Percentiles rank a stretch among this genome's conserved stretches.
Evolutionary conservation across 2,797 vertebrate species (phyloP).

Genomic region (Eidolon dupreanum): DNA sequence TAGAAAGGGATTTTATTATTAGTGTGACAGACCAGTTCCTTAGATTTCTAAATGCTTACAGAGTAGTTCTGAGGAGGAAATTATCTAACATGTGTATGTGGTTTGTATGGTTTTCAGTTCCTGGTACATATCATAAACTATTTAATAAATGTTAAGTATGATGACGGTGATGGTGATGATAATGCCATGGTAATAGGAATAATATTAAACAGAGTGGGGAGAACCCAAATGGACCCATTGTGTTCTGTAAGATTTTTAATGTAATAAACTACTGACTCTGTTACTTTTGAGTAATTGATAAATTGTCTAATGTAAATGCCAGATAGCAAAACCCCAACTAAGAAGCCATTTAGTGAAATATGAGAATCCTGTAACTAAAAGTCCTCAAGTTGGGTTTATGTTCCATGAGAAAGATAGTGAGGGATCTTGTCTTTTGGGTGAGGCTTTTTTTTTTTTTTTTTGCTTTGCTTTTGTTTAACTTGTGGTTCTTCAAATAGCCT

Average conservation of each 20-base stretch:
- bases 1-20: not conserved
- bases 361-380: not conserved
- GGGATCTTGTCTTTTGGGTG: not conserved
- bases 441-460: not conserved
- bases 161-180: not conserved
- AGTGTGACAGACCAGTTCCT: not conserved
- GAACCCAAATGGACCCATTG: not conserved
- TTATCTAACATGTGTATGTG: not conserved
- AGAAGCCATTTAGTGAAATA: not conserved
- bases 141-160: not conserved
- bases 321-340: not conserved
- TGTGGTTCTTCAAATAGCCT: not conserved
- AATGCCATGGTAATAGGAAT: not conserved
- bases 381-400: not conserved
- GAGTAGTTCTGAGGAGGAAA: not conserved
- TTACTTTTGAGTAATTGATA: conserved; percentile 39
- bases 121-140: not conserved
- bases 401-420: not conserved
- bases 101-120: not conserved
- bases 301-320: not conserved
- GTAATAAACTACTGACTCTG: not conserved
- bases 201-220: not conserved
- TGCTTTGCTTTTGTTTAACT: not conserved
- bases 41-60: not conserved
- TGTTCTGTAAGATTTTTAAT: not conserved